Evolutionary conservation across 2,888 invertebrate genomes (phyloP).

Genomic region (Coremacera marginata): DNA sequence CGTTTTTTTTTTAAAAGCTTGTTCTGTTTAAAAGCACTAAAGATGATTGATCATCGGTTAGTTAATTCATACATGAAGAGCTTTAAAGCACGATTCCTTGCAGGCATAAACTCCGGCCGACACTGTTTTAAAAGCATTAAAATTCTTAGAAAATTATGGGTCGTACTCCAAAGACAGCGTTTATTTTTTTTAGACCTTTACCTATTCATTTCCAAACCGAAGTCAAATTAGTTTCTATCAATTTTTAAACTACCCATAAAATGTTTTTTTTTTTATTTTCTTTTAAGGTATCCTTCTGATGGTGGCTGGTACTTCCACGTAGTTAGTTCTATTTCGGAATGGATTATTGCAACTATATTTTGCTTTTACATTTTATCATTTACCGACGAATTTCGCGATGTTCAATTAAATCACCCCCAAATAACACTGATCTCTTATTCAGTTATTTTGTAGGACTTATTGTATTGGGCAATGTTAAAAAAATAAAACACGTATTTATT

Average conservation of each 20-base stretch:
- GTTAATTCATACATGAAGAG: too few species aligned
- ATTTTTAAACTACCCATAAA: background rate
- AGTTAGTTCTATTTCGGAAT: conserved; percentile 75
- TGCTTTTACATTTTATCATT: conserved; percentile 76
- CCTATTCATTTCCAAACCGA: too few species aligned
- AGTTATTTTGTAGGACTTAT: conserved; percentile 54
- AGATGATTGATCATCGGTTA: too few species aligned
- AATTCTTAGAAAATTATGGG: too few species aligned
- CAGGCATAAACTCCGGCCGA: too few species aligned
- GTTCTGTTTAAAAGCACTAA: too few species aligned
- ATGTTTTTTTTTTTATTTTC: background rate
- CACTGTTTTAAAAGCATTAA: too few species aligned
- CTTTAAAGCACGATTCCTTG: too few species aligned
- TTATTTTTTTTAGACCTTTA: too few species aligned
- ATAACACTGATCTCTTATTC: conserved; percentile 61
- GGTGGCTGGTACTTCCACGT: conserved; percentile 78
- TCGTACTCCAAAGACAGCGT: too few species aligned
- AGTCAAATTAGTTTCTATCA: background rate
- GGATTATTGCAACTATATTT: conserved; percentile 75
- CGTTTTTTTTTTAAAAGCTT: too few species aligned
- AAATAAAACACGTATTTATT: background rate
- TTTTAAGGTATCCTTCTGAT: conserved; percentile 70
- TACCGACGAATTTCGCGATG: conserved; percentile 75
- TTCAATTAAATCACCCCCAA: conserved; percentile 72
- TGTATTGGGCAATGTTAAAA: background rate